Evolutionary conservation across 1,140 invertebrate genomes (phyloP).

Genomic region (Tetranychus cinnabarinus): DNA sequence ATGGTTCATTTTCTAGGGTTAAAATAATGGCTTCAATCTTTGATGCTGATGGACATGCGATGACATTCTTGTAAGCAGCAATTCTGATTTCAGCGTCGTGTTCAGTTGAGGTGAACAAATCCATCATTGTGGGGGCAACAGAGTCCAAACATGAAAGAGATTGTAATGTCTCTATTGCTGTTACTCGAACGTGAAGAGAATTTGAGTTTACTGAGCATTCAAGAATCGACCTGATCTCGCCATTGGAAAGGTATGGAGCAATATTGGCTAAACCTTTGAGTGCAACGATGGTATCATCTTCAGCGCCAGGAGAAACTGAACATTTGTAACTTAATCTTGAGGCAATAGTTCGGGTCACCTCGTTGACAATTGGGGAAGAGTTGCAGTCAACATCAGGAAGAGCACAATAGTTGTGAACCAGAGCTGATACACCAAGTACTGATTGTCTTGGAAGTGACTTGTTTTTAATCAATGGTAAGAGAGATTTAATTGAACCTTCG

Average conservation of each 20-base stretch:
- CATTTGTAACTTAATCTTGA: neutral
- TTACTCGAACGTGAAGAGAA: neutral
- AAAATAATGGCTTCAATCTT: neutral
- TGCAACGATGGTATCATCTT: neutral
- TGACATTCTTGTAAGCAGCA: neutral
- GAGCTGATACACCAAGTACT: neutral
- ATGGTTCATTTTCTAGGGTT: neutral
- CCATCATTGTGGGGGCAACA: neutral
- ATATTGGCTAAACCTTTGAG: neutral
- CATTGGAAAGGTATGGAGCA: neutral
- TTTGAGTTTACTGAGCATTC: neutral
- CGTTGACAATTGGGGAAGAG: neutral
- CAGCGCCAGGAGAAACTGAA: neutral
- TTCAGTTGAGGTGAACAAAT: neutral
- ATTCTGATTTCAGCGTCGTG: neutral
- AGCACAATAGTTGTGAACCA: neutral
- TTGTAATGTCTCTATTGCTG: neutral
- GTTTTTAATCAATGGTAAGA: neutral
- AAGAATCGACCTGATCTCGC: neutral
- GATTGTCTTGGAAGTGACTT: neutral
- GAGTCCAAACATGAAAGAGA: neutral
- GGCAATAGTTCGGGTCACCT: neutral
- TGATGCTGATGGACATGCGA: neutral
- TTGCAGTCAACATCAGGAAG: neutral
- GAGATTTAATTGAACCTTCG: neutral